These are phyloP conservation scores for Leptothorax acervorum DNA, from an alignment of 2,888 invertebrate genomes.

Conservation along the genomic window DNA sequence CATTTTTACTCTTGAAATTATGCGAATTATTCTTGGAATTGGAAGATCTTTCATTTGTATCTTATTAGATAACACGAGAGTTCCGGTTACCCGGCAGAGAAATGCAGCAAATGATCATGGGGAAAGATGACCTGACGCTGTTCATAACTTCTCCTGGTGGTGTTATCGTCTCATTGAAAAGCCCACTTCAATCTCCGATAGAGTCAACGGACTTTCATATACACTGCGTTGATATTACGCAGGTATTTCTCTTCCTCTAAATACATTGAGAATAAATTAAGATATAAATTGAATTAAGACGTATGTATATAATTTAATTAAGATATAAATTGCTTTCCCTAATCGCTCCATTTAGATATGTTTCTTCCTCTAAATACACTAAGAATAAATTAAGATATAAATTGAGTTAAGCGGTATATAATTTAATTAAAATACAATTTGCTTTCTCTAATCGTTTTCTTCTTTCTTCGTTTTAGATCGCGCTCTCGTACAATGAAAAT, in stretches of 20 bases:
- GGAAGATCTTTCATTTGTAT: background rate
- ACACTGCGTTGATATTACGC: conserved; percentile 86
- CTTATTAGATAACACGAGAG: conserved; percentile 65
- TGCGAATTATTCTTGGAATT: background rate
- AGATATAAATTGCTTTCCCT: background rate
- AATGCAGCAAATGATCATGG: conserved; percentile 85
- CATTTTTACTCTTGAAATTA: conserved; percentile 2
- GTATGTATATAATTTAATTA: background rate
- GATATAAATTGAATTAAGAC: background rate
- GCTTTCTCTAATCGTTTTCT: background rate
- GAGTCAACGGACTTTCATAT: conserved; percentile 87
- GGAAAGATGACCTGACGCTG: conserved; percentile 93
- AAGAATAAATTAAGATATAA: conserved; percentile 5
- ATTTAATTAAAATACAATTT: background rate
- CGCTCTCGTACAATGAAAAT: conserved; percentile 93
- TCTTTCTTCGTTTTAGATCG: conserved; percentile 85
- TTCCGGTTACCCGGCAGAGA: conserved; percentile 59
- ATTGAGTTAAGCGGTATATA: background rate
- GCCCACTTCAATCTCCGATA: conserved; percentile 90
- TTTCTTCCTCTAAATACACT: background rate
- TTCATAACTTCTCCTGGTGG: conserved; percentile 94
- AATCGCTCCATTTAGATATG: conserved; percentile 79
- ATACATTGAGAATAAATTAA: conserved; percentile 17
- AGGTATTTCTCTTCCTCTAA: conserved; percentile 80
- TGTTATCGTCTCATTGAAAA: conserved; percentile 91